phyloP scores from a whole-genome alignment of 2,113 vertebrate genomes.

The Acanthochromis polyacanthus region DNA sequence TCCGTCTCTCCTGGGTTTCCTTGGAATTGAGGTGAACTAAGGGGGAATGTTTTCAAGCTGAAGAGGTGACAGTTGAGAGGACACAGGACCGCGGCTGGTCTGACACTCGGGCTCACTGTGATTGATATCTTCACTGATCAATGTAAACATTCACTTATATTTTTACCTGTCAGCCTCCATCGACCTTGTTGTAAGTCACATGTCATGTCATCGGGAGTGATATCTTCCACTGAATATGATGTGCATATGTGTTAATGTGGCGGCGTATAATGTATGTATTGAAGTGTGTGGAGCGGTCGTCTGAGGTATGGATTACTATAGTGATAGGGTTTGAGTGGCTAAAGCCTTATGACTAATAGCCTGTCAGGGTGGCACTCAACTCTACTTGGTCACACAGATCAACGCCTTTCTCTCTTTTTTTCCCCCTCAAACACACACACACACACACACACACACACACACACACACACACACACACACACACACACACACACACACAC shows the following conservation, averaged over 20 bases:
- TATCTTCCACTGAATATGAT: constrained; percentile 57
- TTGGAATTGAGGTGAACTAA: not conserved
- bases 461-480: not conserved
- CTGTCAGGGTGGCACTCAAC: constrained; percentile 92
- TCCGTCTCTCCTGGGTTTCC: constrained; percentile 16
- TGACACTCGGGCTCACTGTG: constrained; percentile 11
- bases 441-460: not conserved
- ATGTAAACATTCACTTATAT: constrained; percentile 63
- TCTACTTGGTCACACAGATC: constrained; percentile 94
- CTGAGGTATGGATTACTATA: constrained; percentile 93
- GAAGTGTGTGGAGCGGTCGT: constrained; percentile 79
- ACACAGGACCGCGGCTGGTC: constrained; percentile 14
- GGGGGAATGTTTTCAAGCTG: constrained; percentile 12
- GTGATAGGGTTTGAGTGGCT: constrained; percentile 92
- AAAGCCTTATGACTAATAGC: constrained; percentile 95
- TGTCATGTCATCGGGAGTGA: constrained; percentile 51
- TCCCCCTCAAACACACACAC: constrained; percentile 9
- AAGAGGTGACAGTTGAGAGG: constrained; percentile 30
- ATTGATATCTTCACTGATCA: constrained; percentile 61
- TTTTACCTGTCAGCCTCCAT: constrained; percentile 57
- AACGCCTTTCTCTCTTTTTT: constrained; percentile 81
- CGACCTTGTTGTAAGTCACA: constrained; percentile 74
- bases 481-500: constrained; percentile 1
- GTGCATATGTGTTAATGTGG: constrained; percentile 53
- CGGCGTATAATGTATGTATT: constrained; percentile 46